Evolutionary conservation across 2,888 invertebrate genomes (phyloP), one percentile per base, ranked within the genome.

Genomic region (Epinotia nisella): DNA sequence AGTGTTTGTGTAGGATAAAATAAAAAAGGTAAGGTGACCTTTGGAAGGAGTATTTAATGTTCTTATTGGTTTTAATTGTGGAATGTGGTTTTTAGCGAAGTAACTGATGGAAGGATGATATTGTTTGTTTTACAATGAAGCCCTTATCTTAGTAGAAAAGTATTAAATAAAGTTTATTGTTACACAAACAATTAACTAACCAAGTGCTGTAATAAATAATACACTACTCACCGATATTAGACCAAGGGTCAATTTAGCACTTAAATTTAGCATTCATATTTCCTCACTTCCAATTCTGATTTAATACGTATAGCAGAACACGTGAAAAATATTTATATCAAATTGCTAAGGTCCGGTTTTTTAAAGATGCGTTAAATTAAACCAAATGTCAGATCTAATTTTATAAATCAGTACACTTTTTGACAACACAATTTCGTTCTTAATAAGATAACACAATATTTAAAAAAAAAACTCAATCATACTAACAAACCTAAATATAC

Each of bases 1-100:
- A 81, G 83, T 83, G 83, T 82, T 79, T 76, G 83, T 78, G 76
- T 78, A 79, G 84, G 82, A 80, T 83, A 75, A 78, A 81, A 78
- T 80, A 76, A 71, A 79, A 80, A 87, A 87, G 87, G 87, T 87
- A 81, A 78, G 78, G n/a, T 72, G 68, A 73, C 68, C 73, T 73
- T 69, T 73, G 24, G 13, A 56, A 55, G 39, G 39, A 29, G 35
- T 55, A 29, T 66, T 51, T 64, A 45, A 61, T 45, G 39, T 15
- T 35, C 55, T 62, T 70, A 45, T 21, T 58, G 65, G 45, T 19
- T 65, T 71, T 65, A 59, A 71, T 35, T 56, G 58, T 56, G 56
- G 49, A 15, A 35, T 41, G 67, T 67, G 11, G 11, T 66, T 66
- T 67, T 56, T 45, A 55, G 24, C 15, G 24, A 24, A 5, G 39